These are phyloP conservation scores for Myripristis murdjan DNA, from an alignment of 2,797 vertebrate genomes.

Conservation along the genomic window DNA sequence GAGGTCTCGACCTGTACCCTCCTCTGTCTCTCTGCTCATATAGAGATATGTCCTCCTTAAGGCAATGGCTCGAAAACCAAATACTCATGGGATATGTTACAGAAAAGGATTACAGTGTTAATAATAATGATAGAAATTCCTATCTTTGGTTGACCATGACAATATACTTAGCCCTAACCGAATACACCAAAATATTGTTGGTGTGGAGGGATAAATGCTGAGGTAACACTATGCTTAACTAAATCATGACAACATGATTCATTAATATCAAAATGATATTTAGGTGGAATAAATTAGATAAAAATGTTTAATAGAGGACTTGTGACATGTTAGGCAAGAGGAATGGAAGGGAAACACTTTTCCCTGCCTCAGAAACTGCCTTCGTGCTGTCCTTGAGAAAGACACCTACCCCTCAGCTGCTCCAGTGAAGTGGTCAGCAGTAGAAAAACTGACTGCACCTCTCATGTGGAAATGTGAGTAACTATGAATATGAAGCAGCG, in stretches of 20 bases:
- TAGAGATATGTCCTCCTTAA: constrained; percentile 50
- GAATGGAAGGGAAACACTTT: neutral
- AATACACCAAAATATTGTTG: constrained; percentile 18
- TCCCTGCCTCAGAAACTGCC: neutral
- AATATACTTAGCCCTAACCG: constrained; percentile 37
- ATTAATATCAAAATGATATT: too few species aligned
- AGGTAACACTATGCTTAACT: neutral
- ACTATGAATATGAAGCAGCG: too few species aligned
- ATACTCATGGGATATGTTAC: constrained; percentile 38
- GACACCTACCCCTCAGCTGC: too few species aligned
- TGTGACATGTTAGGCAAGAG: neutral
- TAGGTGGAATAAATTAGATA: neutral
- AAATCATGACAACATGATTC: neutral
- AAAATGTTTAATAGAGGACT: neutral
- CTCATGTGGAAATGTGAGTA: too few species aligned
- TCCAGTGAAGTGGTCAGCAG: too few species aligned
- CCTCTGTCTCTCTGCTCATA: constrained; percentile 55
- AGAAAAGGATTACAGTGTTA: constrained; percentile 10
- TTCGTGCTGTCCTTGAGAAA: too few species aligned
- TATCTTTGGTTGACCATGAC: constrained; percentile 35
- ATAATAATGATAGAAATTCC: constrained; percentile 45
- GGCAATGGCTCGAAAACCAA: constrained; percentile 43
- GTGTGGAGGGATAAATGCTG: neutral
- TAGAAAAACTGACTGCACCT: too few species aligned
- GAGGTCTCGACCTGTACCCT: constrained; percentile 61